These are phyloP conservation scores for Noctilio leporinus DNA, from an alignment of 2,113 vertebrate genomes.

Conservation along the genomic window DNA sequence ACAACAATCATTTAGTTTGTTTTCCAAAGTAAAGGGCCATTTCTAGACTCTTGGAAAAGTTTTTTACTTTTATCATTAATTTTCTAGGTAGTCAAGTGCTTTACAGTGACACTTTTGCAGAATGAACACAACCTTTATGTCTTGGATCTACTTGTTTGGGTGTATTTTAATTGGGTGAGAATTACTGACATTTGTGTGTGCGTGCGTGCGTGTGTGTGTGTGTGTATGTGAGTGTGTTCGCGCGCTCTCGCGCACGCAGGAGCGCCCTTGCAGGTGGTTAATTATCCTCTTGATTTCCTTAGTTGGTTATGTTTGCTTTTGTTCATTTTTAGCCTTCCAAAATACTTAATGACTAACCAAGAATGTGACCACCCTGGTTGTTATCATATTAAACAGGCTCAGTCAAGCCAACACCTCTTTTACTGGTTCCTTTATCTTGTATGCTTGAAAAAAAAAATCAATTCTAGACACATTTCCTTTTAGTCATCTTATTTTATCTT, in stretches of 20 bases:
- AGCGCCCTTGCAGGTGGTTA: not conserved
- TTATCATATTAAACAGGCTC: not conserved
- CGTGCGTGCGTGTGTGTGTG: not conserved
- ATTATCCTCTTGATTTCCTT: not conserved
- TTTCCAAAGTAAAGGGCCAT: not conserved
- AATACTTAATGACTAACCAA: constrained; percentile 2
- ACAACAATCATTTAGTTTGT: not conserved
- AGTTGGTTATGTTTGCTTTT: not conserved
- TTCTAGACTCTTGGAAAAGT: not conserved
- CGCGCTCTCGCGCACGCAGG: too few species aligned
- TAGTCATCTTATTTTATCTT: constrained; percentile 12
- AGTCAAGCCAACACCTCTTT: not conserved
- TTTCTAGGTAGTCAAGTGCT: not conserved
- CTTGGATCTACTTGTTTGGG: not conserved
- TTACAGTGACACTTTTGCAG: not conserved
- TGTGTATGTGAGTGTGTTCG: not conserved
- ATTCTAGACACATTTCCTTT: not conserved
- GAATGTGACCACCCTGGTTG: not conserved
- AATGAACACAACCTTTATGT: not conserved
- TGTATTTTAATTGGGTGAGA: not conserved
- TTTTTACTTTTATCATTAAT: not conserved
- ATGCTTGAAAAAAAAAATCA: not conserved
- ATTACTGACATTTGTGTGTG: not conserved
- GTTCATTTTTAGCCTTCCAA: not conserved
- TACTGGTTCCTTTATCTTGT: not conserved